Evolutionary conservation across 2,113 vertebrate species (phyloP).

Genomic region (Rousettus leschenaultii): DNA sequence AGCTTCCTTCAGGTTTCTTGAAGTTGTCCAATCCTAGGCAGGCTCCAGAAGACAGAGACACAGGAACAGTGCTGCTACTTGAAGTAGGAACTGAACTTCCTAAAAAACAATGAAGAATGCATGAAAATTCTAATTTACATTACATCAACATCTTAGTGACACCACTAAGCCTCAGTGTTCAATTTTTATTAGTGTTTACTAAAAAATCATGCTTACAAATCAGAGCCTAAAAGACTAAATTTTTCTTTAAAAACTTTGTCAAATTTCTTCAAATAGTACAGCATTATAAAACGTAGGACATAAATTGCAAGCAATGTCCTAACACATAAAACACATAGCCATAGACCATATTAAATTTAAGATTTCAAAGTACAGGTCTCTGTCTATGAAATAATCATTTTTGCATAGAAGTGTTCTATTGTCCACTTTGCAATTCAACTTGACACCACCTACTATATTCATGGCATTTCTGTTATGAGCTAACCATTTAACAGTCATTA

Average conservation of each 20-base stretch:
- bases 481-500: neutral
- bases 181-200: neutral
- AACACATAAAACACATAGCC: constrained; percentile 3
- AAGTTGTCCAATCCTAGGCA: constrained; percentile 84
- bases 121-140: neutral
- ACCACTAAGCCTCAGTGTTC: neutral
- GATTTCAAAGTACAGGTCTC: neutral
- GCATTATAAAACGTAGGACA: neutral
- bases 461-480: neutral
- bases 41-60: constrained; percentile 76
- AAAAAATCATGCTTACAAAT: neutral
- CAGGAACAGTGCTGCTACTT: constrained; percentile 71
- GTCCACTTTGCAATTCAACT: neutral
- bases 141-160: neutral
- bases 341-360: neutral
- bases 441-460: neutral
- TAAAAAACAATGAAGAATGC: constrained; percentile 52
- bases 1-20: constrained; percentile 85
- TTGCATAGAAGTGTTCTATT: neutral
- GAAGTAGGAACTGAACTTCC: constrained; percentile 79
- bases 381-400: neutral
- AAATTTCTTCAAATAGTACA: neutral
- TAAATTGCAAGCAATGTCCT: neutral
- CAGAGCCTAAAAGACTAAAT: neutral
- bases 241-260: neutral